Conservation (phyloP, 92 coral and sea anemone genomes). For the Heteractis magnifica region DNA sequence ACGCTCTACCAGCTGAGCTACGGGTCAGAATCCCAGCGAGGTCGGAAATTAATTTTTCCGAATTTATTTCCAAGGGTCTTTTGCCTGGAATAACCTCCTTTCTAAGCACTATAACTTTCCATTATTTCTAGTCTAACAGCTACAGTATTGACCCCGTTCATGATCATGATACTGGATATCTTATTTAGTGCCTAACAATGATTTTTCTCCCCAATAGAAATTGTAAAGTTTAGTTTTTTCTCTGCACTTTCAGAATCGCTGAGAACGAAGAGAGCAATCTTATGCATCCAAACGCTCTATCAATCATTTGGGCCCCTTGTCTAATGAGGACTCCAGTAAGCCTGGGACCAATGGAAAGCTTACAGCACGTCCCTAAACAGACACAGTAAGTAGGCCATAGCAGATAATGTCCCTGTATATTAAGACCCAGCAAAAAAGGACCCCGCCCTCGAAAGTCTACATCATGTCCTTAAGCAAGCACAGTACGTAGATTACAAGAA, state of each 20-base stretch:
- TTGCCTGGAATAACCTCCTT: too few relatives aligned
- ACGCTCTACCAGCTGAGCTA: too few relatives aligned
- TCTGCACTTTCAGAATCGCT: conserved; percentile 47
- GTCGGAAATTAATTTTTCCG: too few relatives aligned
- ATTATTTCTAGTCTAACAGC: too few relatives aligned
- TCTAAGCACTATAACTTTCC: too few relatives aligned
- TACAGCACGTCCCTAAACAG: conserved; percentile 85
- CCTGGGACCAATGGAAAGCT: conserved; percentile 78
- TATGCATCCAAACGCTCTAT: conserved; percentile 84
- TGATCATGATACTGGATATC: not conserved
- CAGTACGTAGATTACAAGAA: conserved; percentile 49
- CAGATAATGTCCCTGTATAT: not conserved
- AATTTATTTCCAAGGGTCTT: too few relatives aligned
- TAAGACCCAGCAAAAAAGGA: too few relatives aligned
- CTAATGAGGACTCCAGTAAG: conserved; percentile 69
- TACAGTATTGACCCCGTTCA: not conserved
- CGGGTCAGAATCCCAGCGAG: too few relatives aligned
- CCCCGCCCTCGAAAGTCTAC: conserved; percentile 54
- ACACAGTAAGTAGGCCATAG: conserved; percentile 61
- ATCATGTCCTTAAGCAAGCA: conserved; percentile 84
- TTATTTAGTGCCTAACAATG: too few relatives aligned
- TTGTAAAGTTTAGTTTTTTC: not conserved
- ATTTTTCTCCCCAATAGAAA: not conserved
- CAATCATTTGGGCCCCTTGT: conserved; percentile 98
- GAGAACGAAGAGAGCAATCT: conserved; percentile 74